Conservation (phyloP, 2,888 invertebrate genomes). For the Helobdella robusta region DNA sequence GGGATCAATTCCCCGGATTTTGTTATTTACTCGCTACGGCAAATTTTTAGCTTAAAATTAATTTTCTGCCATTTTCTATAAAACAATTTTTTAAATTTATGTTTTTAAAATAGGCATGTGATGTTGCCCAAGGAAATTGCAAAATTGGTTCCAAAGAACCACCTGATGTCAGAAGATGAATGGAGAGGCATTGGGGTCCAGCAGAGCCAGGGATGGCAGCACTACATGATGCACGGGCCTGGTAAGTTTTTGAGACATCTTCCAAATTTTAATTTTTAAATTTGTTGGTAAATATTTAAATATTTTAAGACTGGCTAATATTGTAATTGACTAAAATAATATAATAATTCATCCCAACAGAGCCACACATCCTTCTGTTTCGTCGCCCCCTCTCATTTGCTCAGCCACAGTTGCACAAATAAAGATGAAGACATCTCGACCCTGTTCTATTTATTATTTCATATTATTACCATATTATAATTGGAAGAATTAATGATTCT, state of each 20-base stretch:
- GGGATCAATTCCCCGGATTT: background rate
- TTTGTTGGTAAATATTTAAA: constrained; percentile 16
- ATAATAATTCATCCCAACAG: too few species aligned
- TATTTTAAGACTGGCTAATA: background rate
- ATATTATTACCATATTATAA: too few species aligned
- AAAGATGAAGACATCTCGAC: background rate
- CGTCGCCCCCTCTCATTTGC: constrained; percentile 17
- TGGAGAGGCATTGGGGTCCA: constrained; percentile 90
- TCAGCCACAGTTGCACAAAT: background rate
- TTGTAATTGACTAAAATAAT: background rate
- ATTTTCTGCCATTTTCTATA: background rate
- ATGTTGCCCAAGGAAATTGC: constrained; percentile 83
- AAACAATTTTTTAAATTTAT: constrained; percentile 30
- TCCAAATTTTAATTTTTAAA: constrained; percentile 4
- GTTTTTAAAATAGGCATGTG: constrained; percentile 71
- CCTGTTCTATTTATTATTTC: too few species aligned
- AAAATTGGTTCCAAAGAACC: constrained; percentile 78
- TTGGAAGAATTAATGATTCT: too few species aligned
- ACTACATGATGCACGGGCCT: constrained; percentile 91
- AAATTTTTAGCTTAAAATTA: background rate
- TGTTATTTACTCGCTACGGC: background rate
- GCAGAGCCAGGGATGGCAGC: constrained; percentile 91
- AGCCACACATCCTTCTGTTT: constrained; percentile 35
- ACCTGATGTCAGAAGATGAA: constrained; percentile 83
- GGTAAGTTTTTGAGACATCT: constrained; percentile 44